Base-by-base conservation (phyloP, 2,797 vertebrate species). In the Psittacula derbiana region DNA sequence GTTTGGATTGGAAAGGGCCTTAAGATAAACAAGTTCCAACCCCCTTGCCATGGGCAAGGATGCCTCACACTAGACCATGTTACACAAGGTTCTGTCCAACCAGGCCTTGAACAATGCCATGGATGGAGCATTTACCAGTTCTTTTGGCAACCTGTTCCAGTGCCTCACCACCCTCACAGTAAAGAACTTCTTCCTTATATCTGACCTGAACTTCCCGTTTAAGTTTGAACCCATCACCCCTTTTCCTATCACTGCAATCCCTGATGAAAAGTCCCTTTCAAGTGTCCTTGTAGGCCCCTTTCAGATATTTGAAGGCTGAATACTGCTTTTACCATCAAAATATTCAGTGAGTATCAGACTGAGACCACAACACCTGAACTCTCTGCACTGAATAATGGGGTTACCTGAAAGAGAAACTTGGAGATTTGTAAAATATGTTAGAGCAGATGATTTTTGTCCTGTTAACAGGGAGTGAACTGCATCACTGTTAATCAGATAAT, bases 401-500 rank as follows among this genome's bases (percentile, higher is more conserved):
- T 28, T 40, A 55, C 19, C 43, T 38, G 13, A n/a, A 58, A 49
- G 16, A 13, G 46, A 62, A 69, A 31, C 36, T 40, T 10, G 10
- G 18, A 66, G 36, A 31, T 20, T 14, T 16, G 12, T 2, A 38
- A 84, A 70, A 38, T 30, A 2, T 0, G 1, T 44, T 27, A 40
- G 6, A 72, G 41, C 3, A 36, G 50, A 24, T 2, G 4, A 7
- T 28, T 71, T 89, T 57, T 41, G 24, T 31, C 28, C n/a, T 20
- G 70, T 49, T 61, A 57, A 16, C 36, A 74, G 40, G 13, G n/a
- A 82, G n/a, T 3, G 12, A 79, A 13, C 10, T 27, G 33, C 40
- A 44, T 6, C 47, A 2, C 36, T 47, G 19, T 13, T n/a, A 24
- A 53, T 36, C 0, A 1, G 41, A 36, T 31, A 25, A 52, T 27